These are phyloP conservation scores for Flabesymbios commensalis DNA, from an alignment of 2,888 invertebrate genomes.

Conservation along the genomic window DNA sequence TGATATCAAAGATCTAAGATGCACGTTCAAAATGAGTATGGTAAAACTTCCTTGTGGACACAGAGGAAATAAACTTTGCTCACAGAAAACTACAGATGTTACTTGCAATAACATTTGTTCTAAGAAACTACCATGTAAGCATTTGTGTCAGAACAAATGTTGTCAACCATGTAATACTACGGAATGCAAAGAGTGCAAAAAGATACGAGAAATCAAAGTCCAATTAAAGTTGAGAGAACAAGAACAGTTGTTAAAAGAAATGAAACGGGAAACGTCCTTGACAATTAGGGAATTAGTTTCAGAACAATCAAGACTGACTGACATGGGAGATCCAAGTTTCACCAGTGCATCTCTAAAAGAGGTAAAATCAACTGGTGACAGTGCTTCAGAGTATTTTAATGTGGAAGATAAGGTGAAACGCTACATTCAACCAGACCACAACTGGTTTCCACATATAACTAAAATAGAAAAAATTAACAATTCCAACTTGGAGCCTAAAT, in stretches of 20 bases:
- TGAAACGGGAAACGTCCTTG: background rate
- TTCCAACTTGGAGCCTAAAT: slow-evolving; percentile 8
- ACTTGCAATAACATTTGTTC: slow-evolving; percentile 16
- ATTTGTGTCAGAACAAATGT: slow-evolving; percentile 20
- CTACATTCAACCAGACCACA: slow-evolving; percentile 24
- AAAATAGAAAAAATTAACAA: slow-evolving; percentile 24
- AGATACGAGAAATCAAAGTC: background rate
- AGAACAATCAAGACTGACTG: background rate
- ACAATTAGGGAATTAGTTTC: too few species aligned
- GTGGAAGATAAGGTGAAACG: slow-evolving; percentile 19
- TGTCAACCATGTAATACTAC: slow-evolving; percentile 10
- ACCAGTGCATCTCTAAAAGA: background rate
- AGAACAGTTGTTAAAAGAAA: background rate
- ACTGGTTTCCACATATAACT: slow-evolving; percentile 23
- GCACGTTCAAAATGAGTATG: background rate
- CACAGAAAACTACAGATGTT: background rate
- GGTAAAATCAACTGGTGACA: slow-evolving; percentile 17
- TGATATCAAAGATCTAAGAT: background rate
- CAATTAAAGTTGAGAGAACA: background rate
- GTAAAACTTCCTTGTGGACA: slow-evolving; percentile 11
- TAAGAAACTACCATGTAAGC: slow-evolving; percentile 14
- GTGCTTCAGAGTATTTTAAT: slow-evolving; percentile 18
- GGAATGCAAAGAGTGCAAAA: slow-evolving; percentile 9
- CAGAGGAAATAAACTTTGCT: slow-evolving; percentile 3
- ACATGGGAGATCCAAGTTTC: background rate